Base-by-base conservation (phyloP, 2,888 invertebrate species). In the Macaria liturata region DNA sequence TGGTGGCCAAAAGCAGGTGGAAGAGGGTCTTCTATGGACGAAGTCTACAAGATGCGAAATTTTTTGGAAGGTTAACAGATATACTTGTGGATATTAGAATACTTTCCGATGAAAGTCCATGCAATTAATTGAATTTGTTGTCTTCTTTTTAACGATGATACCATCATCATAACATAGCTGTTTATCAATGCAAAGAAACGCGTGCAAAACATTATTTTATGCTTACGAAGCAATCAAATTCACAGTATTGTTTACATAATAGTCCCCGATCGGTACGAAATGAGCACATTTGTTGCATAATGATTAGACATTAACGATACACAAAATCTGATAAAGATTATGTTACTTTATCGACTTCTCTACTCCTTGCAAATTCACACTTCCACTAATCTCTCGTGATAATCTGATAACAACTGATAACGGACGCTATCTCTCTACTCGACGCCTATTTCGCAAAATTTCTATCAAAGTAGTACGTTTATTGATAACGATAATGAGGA, bases 371-470 rank as follows among this genome's bases (percentile, higher is more conserved):
- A 46, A 51, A 55, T 59, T 59, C 52, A 49, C 44, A 47, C 47
- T 45, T 59, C 45, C 34, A 37, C 50, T 59, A 55, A 59, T 55
- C 51, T 59, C 40, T 48, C 50, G 49, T 44, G 52, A 59, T 55
- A 55, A 55, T 59, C 59, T 59, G 40, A 46, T 51, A 49, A 40
- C 37, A 9, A 6, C 3, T 40, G 55, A 59, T 54, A 55, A 52
- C 32, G 32, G 5, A 32, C 32, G 42, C 45, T 55, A 59, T 55
- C 55, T 59, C 4, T 30, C n/a, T 20, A 4, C 42, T 42, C 42
- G 4, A 42, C 42, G 1, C 5, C 7, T 37, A 42, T 54, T 58
- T 58, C 53, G 42, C 58, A 20, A 58, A 58, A 46, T 46, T 37
- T 9, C 42, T 58, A 57, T 49, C 45, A 39, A 48, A 40, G 31